Conservation (phyloP, 2,797 vertebrate species). For the Pygocentrus nattereri region DNA sequence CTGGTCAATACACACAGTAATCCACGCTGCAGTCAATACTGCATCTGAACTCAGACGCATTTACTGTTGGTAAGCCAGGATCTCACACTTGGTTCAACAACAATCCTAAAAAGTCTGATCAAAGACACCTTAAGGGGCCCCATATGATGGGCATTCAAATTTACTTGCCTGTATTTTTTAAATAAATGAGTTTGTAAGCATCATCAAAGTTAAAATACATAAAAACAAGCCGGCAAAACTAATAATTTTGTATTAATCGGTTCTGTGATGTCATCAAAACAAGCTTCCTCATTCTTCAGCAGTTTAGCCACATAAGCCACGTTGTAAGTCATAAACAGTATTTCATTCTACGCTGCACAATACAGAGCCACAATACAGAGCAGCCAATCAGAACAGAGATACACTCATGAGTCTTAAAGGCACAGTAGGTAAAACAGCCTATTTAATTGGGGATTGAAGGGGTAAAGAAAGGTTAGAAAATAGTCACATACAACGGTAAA, state of each 20-base stretch:
- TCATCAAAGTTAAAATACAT: no score
- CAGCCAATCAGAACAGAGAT: not conserved
- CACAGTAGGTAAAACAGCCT: not conserved
- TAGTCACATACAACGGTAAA: not conserved
- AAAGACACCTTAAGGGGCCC: not conserved
- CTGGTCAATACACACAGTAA: slow-evolving; percentile 22
- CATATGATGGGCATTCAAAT: not conserved
- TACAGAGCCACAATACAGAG: not conserved
- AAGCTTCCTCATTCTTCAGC: no score
- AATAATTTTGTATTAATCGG: no score
- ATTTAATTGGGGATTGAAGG: not conserved
- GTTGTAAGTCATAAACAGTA: no score
- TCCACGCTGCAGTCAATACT: not conserved
- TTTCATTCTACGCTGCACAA: no score
- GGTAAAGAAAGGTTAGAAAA: not conserved
- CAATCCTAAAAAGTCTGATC: not conserved
- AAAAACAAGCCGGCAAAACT: no score
- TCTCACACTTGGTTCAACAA: not conserved
- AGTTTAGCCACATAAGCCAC: no score
- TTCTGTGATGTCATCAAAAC: no score
- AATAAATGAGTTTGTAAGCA: no score
- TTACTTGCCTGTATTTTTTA: no score
- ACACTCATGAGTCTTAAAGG: not conserved
- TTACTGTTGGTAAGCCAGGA: not conserved
- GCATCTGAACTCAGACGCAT: not conserved